Conservation (phyloP, 2,113 vertebrate genomes). For the Melanocharis versteri region DNA sequence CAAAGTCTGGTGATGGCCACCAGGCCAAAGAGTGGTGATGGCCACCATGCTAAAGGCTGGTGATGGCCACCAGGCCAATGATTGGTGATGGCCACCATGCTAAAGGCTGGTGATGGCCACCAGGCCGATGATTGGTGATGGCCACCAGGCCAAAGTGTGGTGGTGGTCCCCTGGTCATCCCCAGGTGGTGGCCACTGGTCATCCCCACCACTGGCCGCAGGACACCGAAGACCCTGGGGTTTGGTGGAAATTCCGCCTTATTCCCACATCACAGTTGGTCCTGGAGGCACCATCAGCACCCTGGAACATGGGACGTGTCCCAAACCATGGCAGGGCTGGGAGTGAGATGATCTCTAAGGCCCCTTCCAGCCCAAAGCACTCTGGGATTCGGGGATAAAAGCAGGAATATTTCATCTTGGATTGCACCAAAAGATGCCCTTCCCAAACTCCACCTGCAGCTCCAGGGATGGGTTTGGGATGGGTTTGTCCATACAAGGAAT, state of each 20-base stretch:
- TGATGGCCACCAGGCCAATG: not conserved
- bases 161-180: not conserved
- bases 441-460: not conserved
- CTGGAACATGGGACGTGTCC: not conserved
- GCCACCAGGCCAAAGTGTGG: not conserved
- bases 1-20: not conserved
- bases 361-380: not conserved
- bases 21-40: not conserved
- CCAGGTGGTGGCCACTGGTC: not conserved
- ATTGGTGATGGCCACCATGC: too few species aligned
- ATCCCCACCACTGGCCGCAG: not conserved
- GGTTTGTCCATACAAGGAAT: rapidly evolving
- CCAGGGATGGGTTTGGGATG: not conserved
- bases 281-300: not conserved
- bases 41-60: not conserved
- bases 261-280: not conserved
- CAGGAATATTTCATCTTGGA: not conserved
- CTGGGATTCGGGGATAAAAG: not conserved
- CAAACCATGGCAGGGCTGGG: not conserved
- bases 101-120: too few species aligned
- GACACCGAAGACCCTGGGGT: rapidly evolving
- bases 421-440: rapidly evolving
- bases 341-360: too few species aligned
- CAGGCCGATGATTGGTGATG: not conserved
- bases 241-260: rapidly evolving